Percentiles rank a stretch among this genome's conserved stretches.
Conservation (phyloP, 2,888 invertebrate genomes). For the Nycteola revayana region DNA sequence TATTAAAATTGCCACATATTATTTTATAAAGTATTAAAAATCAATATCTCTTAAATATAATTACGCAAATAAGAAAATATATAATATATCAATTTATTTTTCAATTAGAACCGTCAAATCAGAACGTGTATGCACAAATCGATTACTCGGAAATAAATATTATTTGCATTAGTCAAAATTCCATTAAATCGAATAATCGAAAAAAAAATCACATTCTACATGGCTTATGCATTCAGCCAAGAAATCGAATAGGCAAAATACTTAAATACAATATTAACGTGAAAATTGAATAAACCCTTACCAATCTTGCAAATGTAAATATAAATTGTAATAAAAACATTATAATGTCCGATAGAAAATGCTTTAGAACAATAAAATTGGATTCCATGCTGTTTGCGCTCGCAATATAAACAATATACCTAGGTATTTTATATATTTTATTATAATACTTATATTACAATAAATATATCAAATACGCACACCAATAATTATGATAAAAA, state of each 20-base stretch:
- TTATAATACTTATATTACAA: too few relatives aligned
- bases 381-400: conserved; percentile 25
- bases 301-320: conserved; percentile 23
- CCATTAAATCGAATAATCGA: conserved; percentile 21
- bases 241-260: conserved; percentile 36
- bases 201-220: conserved; percentile 31
- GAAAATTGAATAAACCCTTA: conserved; percentile 29
- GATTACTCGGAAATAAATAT: conserved; percentile 10
- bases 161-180: conserved; percentile 4
- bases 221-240: conserved; percentile 26
- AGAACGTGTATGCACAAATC: conserved; percentile 19
- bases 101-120: conserved; percentile 13
- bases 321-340: conserved; percentile 30
- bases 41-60: neutral
- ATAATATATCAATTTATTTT: too few relatives aligned
- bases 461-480: too few relatives aligned
- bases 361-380: conserved; percentile 33
- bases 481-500: too few relatives aligned
- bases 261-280: conserved; percentile 34
- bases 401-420: too few relatives aligned
- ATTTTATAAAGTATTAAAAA: neutral
- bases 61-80: too few relatives aligned
- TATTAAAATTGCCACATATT: neutral
- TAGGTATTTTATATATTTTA: too few relatives aligned
- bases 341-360: conserved; percentile 25